A percentile compares a stretch with the other conserved stretches of the same genome.
These are phyloP conservation scores for Gnathonemus echidnorhynchus DNA, from an alignment of 2,113 vertebrate species.

Conservation along the genomic window DNA sequence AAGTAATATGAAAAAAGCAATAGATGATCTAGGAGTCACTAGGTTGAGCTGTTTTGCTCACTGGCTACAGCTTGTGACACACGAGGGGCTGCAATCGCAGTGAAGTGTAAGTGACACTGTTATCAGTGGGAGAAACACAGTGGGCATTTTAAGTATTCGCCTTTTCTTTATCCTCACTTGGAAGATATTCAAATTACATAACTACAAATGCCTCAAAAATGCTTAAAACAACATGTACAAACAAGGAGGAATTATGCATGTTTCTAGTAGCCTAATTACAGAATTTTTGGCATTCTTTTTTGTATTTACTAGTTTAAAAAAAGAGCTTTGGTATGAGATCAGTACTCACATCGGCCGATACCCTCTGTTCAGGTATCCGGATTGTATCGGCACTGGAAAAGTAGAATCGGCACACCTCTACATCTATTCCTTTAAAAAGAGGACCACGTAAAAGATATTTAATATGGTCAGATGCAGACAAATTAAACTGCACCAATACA, in stretches of 20 bases:
- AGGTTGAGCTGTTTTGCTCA: not conserved
- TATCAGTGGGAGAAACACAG: not conserved
- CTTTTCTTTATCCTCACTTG: not conserved
- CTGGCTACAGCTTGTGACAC: not conserved
- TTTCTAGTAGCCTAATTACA: not conserved
- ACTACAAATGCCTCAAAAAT: not conserved
- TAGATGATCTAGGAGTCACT: not conserved
- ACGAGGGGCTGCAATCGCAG: not conserved
- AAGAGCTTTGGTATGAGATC: not conserved
- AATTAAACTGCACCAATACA: not conserved
- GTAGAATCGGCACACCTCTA: not conserved
- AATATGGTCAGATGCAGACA: not conserved
- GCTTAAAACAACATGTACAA: not conserved
- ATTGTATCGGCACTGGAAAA: not conserved
- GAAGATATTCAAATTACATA: not conserved
- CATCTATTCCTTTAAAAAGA: not conserved
- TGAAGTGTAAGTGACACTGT: too few relatives aligned
- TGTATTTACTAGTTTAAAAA: not conserved
- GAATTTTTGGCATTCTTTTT: not conserved
- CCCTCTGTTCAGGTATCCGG: too few relatives aligned
- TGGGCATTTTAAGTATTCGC: not conserved
- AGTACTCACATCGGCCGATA: not conserved
- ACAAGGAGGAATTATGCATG: not conserved
- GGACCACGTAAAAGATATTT: not conserved
- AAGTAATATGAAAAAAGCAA: not conserved